These are phyloP conservation scores for Synergus japonicus DNA, from an alignment of 2,888 invertebrate genomes.

Conservation along the genomic window DNA sequence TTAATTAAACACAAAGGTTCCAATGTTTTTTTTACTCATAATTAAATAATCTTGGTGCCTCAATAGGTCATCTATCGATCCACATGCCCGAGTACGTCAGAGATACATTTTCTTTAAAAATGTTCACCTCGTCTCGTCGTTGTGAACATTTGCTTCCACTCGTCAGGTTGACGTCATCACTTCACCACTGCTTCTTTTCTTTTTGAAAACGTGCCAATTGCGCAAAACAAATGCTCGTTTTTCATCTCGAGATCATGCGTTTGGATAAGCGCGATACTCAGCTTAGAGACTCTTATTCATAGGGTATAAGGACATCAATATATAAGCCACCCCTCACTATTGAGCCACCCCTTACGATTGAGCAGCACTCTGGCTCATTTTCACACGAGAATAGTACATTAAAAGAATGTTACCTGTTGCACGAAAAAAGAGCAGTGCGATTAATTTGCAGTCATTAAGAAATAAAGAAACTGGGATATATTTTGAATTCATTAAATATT, in stretches of 20 bases:
- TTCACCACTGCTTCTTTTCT: constrained; percentile 53
- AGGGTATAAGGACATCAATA: neutral
- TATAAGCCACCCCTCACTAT: neutral
- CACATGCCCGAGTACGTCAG: constrained; percentile 33
- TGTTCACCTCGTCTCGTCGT: constrained; percentile 14
- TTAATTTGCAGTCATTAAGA: too few relatives aligned
- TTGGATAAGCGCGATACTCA: constrained; percentile 15
- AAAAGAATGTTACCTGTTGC: neutral
- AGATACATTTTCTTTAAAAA: constrained; percentile 35
- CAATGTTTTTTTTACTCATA: constrained; percentile 3
- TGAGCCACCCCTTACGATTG: neutral
- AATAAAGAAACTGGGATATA: too few relatives aligned
- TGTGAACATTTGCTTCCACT: constrained; percentile 22
- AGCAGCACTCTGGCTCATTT: neutral
- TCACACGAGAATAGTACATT: neutral
- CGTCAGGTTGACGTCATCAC: constrained; percentile 49
- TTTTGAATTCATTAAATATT: too few relatives aligned
- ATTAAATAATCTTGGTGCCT: constrained; percentile 23
- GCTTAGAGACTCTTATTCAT: neutral
- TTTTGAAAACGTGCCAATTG: constrained; percentile 71
- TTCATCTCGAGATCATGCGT: constrained; percentile 36
- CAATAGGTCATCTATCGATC: constrained; percentile 38
- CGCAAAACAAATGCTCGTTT: constrained; percentile 66
- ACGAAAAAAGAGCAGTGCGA: neutral
- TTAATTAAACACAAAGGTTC: neutral